A percentile compares a stretch with the other conserved stretches of the same genome.
Conservation (phyloP, 2,113 vertebrate genomes). For the Furnarius figulus region DNA sequence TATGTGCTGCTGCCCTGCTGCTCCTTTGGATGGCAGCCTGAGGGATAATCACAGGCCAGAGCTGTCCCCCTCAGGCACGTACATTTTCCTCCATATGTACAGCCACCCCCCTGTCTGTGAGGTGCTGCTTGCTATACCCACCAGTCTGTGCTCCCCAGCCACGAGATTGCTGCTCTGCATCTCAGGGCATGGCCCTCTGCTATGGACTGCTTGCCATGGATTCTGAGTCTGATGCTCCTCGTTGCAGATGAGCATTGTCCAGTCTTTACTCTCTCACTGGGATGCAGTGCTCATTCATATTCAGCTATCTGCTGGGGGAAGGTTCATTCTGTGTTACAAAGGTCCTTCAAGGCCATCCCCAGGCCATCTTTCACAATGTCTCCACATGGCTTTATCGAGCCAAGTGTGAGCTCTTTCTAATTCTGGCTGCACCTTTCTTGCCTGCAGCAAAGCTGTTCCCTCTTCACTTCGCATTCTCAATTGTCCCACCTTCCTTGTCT, state of each 20-base stretch:
- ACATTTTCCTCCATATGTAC: neutral
- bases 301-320: neutral
- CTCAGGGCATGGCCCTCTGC: neutral
- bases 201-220: neutral
- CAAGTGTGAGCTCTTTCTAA: neutral
- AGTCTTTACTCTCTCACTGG: neutral
- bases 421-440: constrained; percentile 31
- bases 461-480: neutral
- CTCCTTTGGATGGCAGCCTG: neutral
- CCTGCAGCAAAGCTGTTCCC: neutral
- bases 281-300: neutral
- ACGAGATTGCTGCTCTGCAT: neutral
- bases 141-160: neutral
- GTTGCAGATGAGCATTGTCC: neutral
- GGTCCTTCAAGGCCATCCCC: neutral
- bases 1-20: neutral
- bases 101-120: neutral
- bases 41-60: neutral
- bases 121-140: neutral
- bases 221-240: neutral
- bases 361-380: neutral
- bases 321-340: neutral
- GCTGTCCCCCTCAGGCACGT: neutral
- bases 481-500: neutral
- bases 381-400: neutral